Percentiles rank a stretch among this genome's conserved stretches.
phyloP scores from a whole-genome alignment of 2,113 vertebrate genomes.

The Emberiza fucata region DNA sequence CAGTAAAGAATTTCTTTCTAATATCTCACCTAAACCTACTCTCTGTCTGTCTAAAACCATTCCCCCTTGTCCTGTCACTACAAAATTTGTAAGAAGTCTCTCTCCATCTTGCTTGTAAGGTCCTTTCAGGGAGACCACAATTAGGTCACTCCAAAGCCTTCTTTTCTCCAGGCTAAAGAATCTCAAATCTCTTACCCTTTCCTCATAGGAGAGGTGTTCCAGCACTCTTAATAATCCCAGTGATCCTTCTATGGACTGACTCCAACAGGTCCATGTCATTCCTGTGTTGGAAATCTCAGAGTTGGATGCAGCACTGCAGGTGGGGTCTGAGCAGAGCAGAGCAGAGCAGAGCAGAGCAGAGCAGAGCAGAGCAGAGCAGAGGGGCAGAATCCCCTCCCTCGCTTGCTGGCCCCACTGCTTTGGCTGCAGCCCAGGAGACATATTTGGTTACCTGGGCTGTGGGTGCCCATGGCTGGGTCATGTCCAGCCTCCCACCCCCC shows the following conservation, averaged over 20 bases:
- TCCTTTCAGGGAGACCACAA: neutral
- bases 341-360: neutral
- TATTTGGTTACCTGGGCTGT: fast-evolving
- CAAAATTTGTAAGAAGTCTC: neutral
- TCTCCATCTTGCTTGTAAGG: neutral
- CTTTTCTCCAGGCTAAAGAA: neutral
- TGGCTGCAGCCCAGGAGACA: neutral
- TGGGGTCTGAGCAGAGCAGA: neutral
- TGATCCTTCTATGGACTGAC: neutral
- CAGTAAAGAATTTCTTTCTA: neutral
- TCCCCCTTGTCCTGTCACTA: neutral
- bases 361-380: neutral
- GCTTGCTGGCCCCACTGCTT: neutral
- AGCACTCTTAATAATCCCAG: neutral
- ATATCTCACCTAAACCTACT: neutral
- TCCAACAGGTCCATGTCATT: neutral
- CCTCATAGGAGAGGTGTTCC: neutral
- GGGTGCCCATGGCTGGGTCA: fast-evolving
- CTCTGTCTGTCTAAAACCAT: neutral
- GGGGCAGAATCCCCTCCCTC: neutral
- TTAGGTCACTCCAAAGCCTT: neutral
- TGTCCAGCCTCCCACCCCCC: neutral
- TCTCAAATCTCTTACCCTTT: neutral
- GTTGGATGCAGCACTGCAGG: neutral
- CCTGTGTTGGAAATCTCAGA: no score